Conservation (phyloP, 2,888 invertebrate genomes). For the Amiota mariae region DNA sequence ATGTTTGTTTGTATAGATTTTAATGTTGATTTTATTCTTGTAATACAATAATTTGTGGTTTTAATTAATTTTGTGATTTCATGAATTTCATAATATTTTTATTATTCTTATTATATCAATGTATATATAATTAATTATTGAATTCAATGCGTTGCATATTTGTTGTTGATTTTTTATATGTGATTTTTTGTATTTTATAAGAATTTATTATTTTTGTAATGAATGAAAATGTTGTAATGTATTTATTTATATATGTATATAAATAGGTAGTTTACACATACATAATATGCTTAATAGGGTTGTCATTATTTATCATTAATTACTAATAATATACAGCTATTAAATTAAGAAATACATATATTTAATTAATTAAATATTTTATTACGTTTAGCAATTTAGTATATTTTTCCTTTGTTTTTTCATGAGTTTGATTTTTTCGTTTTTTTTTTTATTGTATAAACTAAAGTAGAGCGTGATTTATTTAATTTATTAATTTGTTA, state of each 20-base stretch:
- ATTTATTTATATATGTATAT: slow-evolving; percentile 1
- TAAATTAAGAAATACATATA: slow-evolving; percentile 36
- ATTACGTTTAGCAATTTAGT: no score
- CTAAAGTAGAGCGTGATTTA: slow-evolving; percentile 4
- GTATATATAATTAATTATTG: neutral
- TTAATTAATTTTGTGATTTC: slow-evolving; percentile 4
- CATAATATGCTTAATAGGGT: neutral
- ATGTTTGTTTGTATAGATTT: neutral
- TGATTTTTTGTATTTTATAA: neutral
- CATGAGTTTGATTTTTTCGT: neutral
- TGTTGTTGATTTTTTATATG: neutral
- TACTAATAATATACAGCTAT: slow-evolving; percentile 45
- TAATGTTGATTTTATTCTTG: neutral
- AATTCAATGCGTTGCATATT: slow-evolving; percentile 14
- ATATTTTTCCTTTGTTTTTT: no score
- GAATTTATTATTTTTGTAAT: slow-evolving; percentile 23
- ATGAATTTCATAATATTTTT: neutral
- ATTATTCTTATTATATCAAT: neutral
- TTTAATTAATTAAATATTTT: slow-evolving; percentile 38
- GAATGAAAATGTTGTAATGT: slow-evolving; percentile 24
- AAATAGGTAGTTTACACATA: slow-evolving; percentile 19
- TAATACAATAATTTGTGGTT: neutral
- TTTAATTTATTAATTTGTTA: neutral
- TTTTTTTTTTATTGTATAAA: slow-evolving; percentile 6
- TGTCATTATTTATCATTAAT: neutral